Evolutionary conservation across 2,888 invertebrate species (phyloP), one percentile per base, ranked within the genome.

Genomic region (Diplolepis rosae): DNA sequence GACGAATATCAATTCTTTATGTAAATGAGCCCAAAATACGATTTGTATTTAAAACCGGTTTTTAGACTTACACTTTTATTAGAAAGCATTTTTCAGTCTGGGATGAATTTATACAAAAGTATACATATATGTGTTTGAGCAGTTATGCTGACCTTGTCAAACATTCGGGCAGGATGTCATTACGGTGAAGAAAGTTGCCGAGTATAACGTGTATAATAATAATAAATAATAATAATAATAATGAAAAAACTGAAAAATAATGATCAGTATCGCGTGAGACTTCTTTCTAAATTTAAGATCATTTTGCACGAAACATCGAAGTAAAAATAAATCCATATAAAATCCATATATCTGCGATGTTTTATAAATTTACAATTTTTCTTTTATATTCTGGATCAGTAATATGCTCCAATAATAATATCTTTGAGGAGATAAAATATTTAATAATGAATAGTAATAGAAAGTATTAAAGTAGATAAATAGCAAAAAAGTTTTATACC

Each of bases 231-330:
- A 27, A 24, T 48, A 48, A 50, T 50, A 50, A 50, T 50, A 50
- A 50, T n/a, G n/a, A n/a, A 13, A 35, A 1, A 6, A 24, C 61
- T 52, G 30, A 27, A 52, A 52, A 35, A 39, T n/a, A 45, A 61
- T 39, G 24, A 61, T 61, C 39, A 39, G 13, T 35, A 61, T 61
- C 61, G 61, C 39, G 61, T 61, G 56, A 56, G 35, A 39, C 56
- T 24, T 56, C 35, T 54, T 54, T 54, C 30, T 54, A 32, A 54
- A 54, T 54, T 54, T 18, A 54, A 54, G 54, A 54, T 54, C 28
- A 30, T 52, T 7, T 30, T 18, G 15, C 52, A 52, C 30, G 52
- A 52, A 52, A 52, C 52, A 4, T 18, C 51, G 1, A 15, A 45
- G 45, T 45, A 15, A 15, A 52, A 1, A 18, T 4, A 4, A 56